Conservation (phyloP, 1,140 invertebrate species). For the Drosophila baimaii region DNA sequence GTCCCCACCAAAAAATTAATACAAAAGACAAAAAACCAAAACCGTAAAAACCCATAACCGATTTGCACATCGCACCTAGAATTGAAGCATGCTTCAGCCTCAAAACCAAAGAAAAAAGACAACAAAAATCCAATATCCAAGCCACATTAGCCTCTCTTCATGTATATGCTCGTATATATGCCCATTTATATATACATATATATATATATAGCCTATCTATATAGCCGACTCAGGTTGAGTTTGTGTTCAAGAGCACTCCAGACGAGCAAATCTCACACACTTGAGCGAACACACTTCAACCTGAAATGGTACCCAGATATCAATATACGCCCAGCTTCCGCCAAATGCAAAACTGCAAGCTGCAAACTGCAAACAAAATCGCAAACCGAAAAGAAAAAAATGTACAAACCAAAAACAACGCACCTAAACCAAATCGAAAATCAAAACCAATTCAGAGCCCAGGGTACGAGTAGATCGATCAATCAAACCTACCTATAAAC, state of each 20-base stretch:
- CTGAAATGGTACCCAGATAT: conserved; percentile 84
- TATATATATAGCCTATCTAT: conserved; percentile 15
- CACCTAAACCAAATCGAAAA: conserved; percentile 62
- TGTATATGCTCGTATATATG: conserved; percentile 42
- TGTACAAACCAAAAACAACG: conserved; percentile 53
- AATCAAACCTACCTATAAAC: conserved; percentile 30
- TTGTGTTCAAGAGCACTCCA: conserved; percentile 69
- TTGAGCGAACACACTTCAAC: conserved; percentile 73
- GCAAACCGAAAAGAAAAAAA: conserved; percentile 49
- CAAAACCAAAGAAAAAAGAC: conserved; percentile 22
- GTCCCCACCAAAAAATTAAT: conserved; percentile 31
- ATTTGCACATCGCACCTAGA: conserved; percentile 60
- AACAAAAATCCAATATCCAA: conserved; percentile 51
- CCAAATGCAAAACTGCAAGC: conserved; percentile 60
- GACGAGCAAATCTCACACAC: conserved; percentile 49
- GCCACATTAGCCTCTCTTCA: conserved; percentile 47
- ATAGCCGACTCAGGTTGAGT: conserved; percentile 72
- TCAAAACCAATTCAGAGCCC: conserved; percentile 32
- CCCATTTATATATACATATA: conserved; percentile 11
- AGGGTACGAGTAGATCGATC: conserved; percentile 54
- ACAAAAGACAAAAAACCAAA: conserved; percentile 2
- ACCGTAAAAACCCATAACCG: conserved; percentile 13
- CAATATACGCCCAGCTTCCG: conserved; percentile 84
- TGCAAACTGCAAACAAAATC: conserved; percentile 49
- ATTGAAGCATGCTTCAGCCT: conserved; percentile 75